Base-by-base conservation (phyloP, 2,113 vertebrate species). In the Gadus chalcogrammus region DNA sequence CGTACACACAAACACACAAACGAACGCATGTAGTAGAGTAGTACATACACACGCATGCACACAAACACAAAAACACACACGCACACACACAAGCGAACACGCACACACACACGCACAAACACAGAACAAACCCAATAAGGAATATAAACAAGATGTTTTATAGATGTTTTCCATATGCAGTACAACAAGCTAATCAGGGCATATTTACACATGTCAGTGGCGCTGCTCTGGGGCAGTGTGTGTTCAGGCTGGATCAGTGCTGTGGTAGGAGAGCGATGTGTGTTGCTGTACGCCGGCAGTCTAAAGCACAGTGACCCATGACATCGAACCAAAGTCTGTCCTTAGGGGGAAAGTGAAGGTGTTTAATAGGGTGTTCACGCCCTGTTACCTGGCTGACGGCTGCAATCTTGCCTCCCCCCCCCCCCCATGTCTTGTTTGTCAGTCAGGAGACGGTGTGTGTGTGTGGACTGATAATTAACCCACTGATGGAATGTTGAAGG, bases 361-460 rank as follows among this genome's bases (percentile, higher is more conserved):
- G 77, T 82, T 88, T 83, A 90, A 88, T 84, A 80, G 80, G 78
- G 77, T 66, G 73, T 85, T 84, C 78, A 84, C 58, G 80, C 85
- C 81, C 83, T 82, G 83, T 85, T 88, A 85, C 79, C 73, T 76
- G 60, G 75, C 77, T 76, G 83, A 87, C 84, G 82, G 84, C 69
- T 82, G 77, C 78, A 78, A 80, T 84, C 77, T 78, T 75, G 68
- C 84, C 87, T 9, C 42, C 42, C 12, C 42, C 42, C 12, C 42
- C 42, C 42, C 3, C 78, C 76, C 78, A 85, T 77, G 79, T 83
- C 84, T 84, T 86, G 84, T 82, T 89, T 88, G 84, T 75, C 81
- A 79, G 74, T 83, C 84, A 69, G 66, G 42, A 13, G 42, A 0
- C 74, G 74, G 69, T 70, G 42, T 79, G 74, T 73, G 69, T 81